Percentiles rank a stretch among this genome's conserved stretches.
These are phyloP conservation scores for Daboia siamensis DNA, from an alignment of 2,113 vertebrate species.

Conservation along the genomic window DNA sequence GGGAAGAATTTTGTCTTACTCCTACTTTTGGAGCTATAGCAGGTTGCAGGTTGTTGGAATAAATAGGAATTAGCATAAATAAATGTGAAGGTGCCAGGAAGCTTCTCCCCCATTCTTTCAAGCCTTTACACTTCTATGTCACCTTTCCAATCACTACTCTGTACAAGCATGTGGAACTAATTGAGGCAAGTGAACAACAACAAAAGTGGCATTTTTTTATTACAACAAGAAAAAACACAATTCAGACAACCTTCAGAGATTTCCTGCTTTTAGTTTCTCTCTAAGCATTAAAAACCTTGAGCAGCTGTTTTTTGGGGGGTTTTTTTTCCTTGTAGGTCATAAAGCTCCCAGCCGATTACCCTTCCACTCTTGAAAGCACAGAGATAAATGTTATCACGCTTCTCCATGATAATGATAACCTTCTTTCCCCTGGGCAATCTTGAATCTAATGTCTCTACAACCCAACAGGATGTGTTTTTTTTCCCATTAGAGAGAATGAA, in stretches of 20 bases:
- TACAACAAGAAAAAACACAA: background rate
- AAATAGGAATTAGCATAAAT: background rate
- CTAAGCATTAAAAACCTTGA: background rate
- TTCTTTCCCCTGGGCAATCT: background rate
- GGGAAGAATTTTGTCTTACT: background rate
- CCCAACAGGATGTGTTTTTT: background rate
- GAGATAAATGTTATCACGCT: slow-evolving; percentile 27
- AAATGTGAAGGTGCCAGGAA: background rate
- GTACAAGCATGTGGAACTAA: background rate
- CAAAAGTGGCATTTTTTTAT: background rate
- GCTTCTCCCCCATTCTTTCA: background rate
- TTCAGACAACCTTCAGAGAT: slow-evolving; percentile 1
- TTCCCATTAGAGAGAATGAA: background rate
- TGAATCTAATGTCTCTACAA: background rate
- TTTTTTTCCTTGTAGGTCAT: background rate
- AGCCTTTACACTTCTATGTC: background rate
- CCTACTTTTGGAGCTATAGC: background rate
- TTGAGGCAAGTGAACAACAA: background rate
- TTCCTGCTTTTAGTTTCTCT: slow-evolving; percentile 3
- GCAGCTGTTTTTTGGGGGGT: background rate
- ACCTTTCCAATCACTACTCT: background rate
- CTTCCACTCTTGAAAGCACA: slow-evolving; percentile 8
- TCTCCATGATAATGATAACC: slow-evolving; percentile 16
- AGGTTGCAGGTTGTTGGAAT: background rate
- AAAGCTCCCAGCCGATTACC: background rate